Evolutionary conservation across 2,797 vertebrate species (phyloP), one percentile per base, ranked within the genome.

Genomic region (Salarias fasciatus): DNA sequence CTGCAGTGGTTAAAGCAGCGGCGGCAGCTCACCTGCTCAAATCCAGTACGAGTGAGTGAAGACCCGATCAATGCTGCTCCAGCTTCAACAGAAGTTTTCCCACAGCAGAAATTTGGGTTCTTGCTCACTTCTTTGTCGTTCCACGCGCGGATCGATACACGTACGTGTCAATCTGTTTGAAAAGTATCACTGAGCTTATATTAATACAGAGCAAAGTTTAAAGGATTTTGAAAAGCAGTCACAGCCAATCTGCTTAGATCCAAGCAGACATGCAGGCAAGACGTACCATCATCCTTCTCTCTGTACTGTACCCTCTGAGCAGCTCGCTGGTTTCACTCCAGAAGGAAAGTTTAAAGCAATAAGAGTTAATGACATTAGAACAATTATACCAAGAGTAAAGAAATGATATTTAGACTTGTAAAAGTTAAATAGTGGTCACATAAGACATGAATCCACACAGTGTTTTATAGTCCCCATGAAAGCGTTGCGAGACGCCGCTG

Each of bases 1-100:
- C 64, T 28, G 30, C 54, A 77, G 72, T 79, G 62, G 63, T 75
- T 72, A 60, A 75, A 51, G 67, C 51, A n/a, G n/a, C n/a, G n/a
- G 42, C 41, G 45, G 58, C 61, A 61, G 45, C 73, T 72, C 62
- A 65, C 63, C 55, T 57, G 70, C 72, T 75, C 65, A 72, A 59
- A 71, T 48, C 48, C 43, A 5, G 3, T 46, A 47, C 66, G 68
- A 67, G 59, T 67, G 51, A 74, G 63, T 28, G 15, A 83, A 69
- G 60, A 58, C 49, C 42, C 49, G 28, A 18, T 35, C 33, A 35
- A 9, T 9, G 33, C 33, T 6, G 9, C 33, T 35, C 33, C 2
- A 3, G 18, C 18, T 2, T 18, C 18, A 24, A 24, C 18, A 24
- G 18, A 24, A 24, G 24, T 24, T 24, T 24, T 24, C 18, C 18